phyloP scores from a whole-genome alignment of 2,888 invertebrate genomes.

The Tromatobia lineatoria region DNA sequence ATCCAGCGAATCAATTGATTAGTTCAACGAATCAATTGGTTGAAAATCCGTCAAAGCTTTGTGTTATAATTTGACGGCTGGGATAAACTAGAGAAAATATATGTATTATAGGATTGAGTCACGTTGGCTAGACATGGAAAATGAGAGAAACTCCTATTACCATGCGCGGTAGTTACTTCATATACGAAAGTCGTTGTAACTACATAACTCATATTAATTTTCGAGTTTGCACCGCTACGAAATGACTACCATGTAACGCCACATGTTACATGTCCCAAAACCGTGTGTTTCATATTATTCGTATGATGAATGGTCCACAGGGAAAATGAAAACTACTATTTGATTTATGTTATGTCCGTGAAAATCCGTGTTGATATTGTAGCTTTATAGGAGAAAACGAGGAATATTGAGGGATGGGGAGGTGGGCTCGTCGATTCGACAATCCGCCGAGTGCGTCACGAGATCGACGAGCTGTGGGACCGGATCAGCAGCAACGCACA shows the following conservation, averaged over 20 bases:
- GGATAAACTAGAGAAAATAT: too few relatives aligned
- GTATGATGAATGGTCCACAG: slow-evolving; percentile 69
- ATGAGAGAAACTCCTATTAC: neutral
- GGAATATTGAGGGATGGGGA: neutral
- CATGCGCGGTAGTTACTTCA: neutral
- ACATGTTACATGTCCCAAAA: slow-evolving; percentile 7
- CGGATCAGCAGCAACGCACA: slow-evolving; percentile 1
- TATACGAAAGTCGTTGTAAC: neutral
- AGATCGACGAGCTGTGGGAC: slow-evolving; percentile 15
- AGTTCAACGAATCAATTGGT: too few relatives aligned
- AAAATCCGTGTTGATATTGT: slow-evolving; percentile 17
- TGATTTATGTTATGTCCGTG: slow-evolving; percentile 69
- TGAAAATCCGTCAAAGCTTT: too few relatives aligned
- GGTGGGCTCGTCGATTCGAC: slow-evolving; percentile 34
- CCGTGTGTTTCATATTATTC: slow-evolving; percentile 58
- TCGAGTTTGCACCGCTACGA: neutral
- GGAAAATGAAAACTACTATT: slow-evolving; percentile 71
- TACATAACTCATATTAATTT: neutral
- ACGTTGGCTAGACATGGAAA: neutral
- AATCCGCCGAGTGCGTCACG: slow-evolving; percentile 51
- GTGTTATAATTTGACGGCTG: too few relatives aligned
- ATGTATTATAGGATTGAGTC: neutral
- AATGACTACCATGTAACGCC: neutral
- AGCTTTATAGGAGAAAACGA: neutral
- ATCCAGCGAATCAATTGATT: too few relatives aligned